A percentile compares a stretch with the other conserved stretches of the same genome.
These are phyloP conservation scores for Cyprinodon variegatus DNA, from an alignment of 2,113 vertebrate species.

Conservation along the genomic window DNA sequence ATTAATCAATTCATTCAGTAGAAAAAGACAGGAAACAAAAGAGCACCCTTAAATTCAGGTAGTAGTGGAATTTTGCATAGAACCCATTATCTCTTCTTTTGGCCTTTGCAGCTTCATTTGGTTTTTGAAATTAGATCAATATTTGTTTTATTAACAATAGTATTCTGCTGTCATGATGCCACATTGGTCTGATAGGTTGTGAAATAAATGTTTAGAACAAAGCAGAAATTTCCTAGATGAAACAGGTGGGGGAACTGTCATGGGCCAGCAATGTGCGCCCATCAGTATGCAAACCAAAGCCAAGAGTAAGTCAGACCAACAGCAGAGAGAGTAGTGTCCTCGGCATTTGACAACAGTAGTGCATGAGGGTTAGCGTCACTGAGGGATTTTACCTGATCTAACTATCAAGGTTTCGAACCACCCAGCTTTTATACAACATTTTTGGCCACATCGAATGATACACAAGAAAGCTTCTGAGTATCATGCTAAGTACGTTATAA, in stretches of 20 bases:
- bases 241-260: background rate
- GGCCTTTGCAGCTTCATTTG: too few species aligned
- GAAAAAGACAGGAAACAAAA: too few species aligned
- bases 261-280: background rate
- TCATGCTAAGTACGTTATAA: too few species aligned
- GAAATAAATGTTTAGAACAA: background rate
- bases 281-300: background rate
- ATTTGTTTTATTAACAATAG: background rate
- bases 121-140: too few species aligned
- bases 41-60: too few species aligned
- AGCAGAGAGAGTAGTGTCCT: background rate
- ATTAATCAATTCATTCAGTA: too few species aligned
- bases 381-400: background rate
- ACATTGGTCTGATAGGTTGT: background rate
- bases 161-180: background rate
- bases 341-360: background rate
- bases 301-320: background rate
- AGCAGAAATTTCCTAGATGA: background rate
- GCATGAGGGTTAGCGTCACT: background rate
- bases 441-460: background rate
- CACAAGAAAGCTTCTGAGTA: too few species aligned
- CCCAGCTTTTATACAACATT: constrained; percentile 1
- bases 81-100: too few species aligned
- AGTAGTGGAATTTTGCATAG: too few species aligned
- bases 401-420: background rate